Evolutionary conservation across 2,888 invertebrate genomes (phyloP).

Genomic region (Agriotes lineatus): DNA sequence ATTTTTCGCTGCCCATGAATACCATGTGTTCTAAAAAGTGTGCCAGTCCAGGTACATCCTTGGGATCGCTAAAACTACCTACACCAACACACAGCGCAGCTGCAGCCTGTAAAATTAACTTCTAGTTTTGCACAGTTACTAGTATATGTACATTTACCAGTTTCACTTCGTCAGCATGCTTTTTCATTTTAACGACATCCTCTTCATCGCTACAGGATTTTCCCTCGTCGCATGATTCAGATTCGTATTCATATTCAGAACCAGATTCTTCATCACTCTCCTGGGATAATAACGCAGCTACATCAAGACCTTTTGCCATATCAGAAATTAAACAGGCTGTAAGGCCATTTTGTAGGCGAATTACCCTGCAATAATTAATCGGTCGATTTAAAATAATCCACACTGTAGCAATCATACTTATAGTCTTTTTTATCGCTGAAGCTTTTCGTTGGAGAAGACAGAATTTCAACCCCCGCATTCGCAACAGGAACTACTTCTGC

Average conservation of each 20-base stretch:
- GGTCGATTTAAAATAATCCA: background rate
- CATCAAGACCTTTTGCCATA: conserved; percentile 62
- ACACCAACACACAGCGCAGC: conserved; percentile 82
- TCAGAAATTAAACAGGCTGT: conserved; percentile 81
- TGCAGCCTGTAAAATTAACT: conserved; percentile 71
- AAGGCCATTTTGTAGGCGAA: conserved; percentile 78
- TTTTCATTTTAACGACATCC: conserved; percentile 53
- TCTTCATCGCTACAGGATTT: conserved; percentile 46
- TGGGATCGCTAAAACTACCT: conserved; percentile 85
- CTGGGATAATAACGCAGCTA: conserved; percentile 52
- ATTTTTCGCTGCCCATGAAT: conserved; percentile 94
- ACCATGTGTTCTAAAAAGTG: conserved; percentile 94
- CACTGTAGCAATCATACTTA: conserved; percentile 74
- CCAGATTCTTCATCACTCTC: conserved; percentile 51
- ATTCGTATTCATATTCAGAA: conserved; percentile 51
- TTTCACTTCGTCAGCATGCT: conserved; percentile 61
- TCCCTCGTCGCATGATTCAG: conserved; percentile 52
- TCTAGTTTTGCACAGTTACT: background rate
- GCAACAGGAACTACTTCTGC: too few species aligned
- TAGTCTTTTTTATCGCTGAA: conserved; percentile 83
- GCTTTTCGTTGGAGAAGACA: conserved; percentile 76
- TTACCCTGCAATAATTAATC: conserved; percentile 67
- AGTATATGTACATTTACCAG: conserved; percentile 51
- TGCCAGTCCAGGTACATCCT: conserved; percentile 81
- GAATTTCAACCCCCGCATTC: conserved; percentile 52